phyloP scores from a whole-genome alignment of 1,140 invertebrate genomes.

The Drosophila mayri region DNA sequence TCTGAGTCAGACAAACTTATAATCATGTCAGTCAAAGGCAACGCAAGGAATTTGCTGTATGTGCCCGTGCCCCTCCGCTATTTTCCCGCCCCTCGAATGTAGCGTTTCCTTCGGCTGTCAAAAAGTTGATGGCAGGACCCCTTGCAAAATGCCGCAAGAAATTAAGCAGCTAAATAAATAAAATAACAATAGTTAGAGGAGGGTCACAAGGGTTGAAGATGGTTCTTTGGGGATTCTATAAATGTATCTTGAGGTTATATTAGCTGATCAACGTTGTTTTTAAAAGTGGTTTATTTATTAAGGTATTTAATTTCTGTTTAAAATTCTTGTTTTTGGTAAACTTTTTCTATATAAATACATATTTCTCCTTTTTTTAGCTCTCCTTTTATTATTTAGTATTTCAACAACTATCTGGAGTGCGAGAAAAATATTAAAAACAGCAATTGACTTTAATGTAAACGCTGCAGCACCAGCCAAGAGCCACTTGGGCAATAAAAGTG shows the following conservation, averaged over 20 bases:
- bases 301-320: no score
- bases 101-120: slow-evolving; percentile 24
- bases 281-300: no score
- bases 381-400: background rate
- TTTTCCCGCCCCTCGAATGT: background rate
- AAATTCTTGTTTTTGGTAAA: background rate
- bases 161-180: slow-evolving; percentile 49
- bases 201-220: background rate
- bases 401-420: background rate
- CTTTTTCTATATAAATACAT: no score
- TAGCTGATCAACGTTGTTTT: background rate
- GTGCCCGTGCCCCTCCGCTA: slow-evolving; percentile 7
- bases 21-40: slow-evolving; percentile 83
- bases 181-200: slow-evolving; percentile 15
- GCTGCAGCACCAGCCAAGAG: slow-evolving; percentile 11
- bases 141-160: slow-evolving; percentile 30
- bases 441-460: slow-evolving; percentile 68
- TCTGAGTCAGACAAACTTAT: slow-evolving; percentile 73
- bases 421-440: slow-evolving; percentile 18
- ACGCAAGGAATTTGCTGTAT: slow-evolving; percentile 57
- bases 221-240: background rate
- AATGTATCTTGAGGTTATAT: background rate
- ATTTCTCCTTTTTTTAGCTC: no score
- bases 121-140: slow-evolving; percentile 44
- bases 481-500: slow-evolving; percentile 69